Evolutionary conservation across 2,797 vertebrate genomes (phyloP), one percentile per base, ranked within the genome.

Genomic region (Enteromius paludinosus): DNA sequence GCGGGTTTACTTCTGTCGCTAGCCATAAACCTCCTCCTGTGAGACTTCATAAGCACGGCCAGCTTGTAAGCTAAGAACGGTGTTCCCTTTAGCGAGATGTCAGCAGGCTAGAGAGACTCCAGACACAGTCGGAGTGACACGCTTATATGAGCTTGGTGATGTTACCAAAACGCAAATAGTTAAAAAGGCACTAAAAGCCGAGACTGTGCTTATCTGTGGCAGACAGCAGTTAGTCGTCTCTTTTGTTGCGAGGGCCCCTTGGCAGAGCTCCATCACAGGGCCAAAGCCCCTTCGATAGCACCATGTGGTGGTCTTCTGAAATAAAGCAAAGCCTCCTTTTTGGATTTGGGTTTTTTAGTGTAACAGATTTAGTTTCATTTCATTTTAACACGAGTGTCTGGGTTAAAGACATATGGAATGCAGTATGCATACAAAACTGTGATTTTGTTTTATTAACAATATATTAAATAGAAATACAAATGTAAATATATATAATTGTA

Each of bases 71-170:
- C 70, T 70, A 28, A 69, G 38, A 73, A 78, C 23, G 1, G 8
- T 66, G 52, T 82, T 77, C 17, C 47, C 69, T 83, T 85, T 35
- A 74, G 84, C 49, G n/a, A 69, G 65, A 81, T 82, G 84, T 75
- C 73, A 73, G 79, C 74, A 23, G 73, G 41, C 61, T 54, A 59
- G 79, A 81, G 35, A 65, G 62, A 68, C 71, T 45, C 47, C 10
- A 85, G 47, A 75, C 66, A 49, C 81, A 62, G 49, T 68, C 47
- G 17, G 41, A 74, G 74, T 75, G 80, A 83, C 72, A 82, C 3
- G 45, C 45, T 76, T 14, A 23, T 35, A 28, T 54, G 28, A 81
- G 69, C 28, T 43, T 64, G 43, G 43, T 64, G 28, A 76, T 41
- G 65, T 70, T 47, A 77, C 73, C 52, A 41, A 75, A 62, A 77